Base-by-base conservation (phyloP, 2,113 vertebrate species). In the Lanius collurio region DNA sequence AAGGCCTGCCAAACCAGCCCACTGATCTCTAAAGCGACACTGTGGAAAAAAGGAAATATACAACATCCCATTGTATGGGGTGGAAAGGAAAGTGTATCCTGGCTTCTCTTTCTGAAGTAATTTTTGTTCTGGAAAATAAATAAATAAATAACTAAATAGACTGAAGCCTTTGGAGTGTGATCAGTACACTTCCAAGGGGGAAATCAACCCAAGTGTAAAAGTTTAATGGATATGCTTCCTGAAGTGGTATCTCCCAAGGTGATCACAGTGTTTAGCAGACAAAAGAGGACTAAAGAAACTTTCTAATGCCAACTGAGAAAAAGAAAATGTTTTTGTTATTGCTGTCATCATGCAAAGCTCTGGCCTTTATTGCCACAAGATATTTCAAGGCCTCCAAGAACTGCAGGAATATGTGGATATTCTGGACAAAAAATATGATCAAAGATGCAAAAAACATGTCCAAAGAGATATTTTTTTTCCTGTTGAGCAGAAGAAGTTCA, bases 231-330 rank as follows among this genome's bases (percentile, higher is more conserved):
- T 75, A 60, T 30, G 41, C 55, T 93, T 95, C 76, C 85, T 53
- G 63, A 96, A 97, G 84, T 94, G 95, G 42, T 95, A 90, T 93
- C 94, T 97, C 95, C 95, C 90, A 96, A 59, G 62, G 60, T 92
- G 74, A 95, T 92, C 93, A 71, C 55, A 92, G 75, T 44, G 56
- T 63, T 95, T 85, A 89, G 85, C 60, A 94, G 92, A 91, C 21
- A 90, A 39, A 96, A 97, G 76, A 95, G 60, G 76, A 79, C 81
- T 97, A 77, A 85, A 96, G 93, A 95, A 96, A 96, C 90, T 96
- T 92, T 59, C 50, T 59, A 44, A 87, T 60, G 50, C 16, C 47
- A 67, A 52, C 56, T 53, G 57, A 88, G 60, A n/a, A 53, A 85
- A 64, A 80, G n/a, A 74, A 23, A 59, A 17, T 1, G 14, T 21